Evolutionary conservation across 92 coral and sea anemone species (phyloP).

Genomic region (Phenganax marumi): DNA sequence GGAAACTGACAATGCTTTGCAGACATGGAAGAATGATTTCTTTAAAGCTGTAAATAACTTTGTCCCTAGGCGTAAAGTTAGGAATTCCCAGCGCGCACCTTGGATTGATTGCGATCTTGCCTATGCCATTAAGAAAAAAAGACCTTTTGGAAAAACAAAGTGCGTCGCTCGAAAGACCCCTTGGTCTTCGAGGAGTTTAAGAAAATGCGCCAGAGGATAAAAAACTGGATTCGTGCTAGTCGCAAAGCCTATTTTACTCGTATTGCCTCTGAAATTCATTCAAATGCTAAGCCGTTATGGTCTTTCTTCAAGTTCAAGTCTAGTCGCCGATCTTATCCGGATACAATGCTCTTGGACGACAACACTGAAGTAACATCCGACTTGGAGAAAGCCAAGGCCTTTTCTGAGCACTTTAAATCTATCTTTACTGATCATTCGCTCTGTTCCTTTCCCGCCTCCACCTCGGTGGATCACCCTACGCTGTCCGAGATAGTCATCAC

Average conservation of each 20-base stretch:
- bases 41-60: conserved; percentile 24
- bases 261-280: conserved; percentile 36
- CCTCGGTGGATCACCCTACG: conserved; percentile 14
- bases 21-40: conserved; percentile 3
- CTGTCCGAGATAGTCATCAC: conserved; percentile 13
- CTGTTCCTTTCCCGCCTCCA: conserved; percentile 23
- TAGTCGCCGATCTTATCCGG: conserved; percentile 27
- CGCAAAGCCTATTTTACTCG: conserved; percentile 38
- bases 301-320: conserved; percentile 18
- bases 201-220: conserved; percentile 35
- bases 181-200: conserved; percentile 49
- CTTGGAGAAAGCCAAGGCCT: conserved; percentile 34
- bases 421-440: conserved; percentile 7
- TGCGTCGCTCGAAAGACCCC: conserved; percentile 44
- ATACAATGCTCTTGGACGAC: conserved; percentile 23
- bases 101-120: conserved; percentile 46
- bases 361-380: conserved; percentile 46
- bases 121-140: conserved; percentile 36
- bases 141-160: neutral
- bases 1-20: conserved; percentile 15
- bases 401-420: conserved; percentile 22
- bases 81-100: conserved; percentile 39
- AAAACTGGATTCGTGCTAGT: conserved; percentile 40
- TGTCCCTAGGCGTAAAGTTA: conserved; percentile 39
- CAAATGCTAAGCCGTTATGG: conserved; percentile 34